A percentile compares a stretch with the other conserved stretches of the same genome.
Evolutionary conservation across 2,888 invertebrate species (phyloP).

Genomic region (Mesochorus sp.): DNA sequence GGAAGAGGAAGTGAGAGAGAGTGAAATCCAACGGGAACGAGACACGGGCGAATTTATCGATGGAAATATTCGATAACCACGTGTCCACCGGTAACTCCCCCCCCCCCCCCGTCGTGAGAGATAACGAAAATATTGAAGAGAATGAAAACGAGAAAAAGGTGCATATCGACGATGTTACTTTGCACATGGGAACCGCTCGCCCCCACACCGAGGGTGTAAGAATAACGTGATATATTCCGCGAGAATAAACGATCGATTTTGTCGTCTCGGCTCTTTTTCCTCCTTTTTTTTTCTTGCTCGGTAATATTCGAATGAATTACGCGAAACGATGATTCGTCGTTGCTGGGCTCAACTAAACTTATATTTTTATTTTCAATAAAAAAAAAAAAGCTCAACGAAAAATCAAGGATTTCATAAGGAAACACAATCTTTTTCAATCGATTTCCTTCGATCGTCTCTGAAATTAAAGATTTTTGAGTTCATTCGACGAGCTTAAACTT

Average conservation of each 20-base stretch:
- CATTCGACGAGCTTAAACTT: background rate
- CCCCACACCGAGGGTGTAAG: constrained; percentile 5
- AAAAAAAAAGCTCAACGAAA: no score
- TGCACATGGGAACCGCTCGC: constrained; percentile 8
- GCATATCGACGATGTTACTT: background rate
- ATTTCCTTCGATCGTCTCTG: background rate
- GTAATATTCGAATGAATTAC: constrained; percentile 24
- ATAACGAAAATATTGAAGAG: constrained; percentile 66
- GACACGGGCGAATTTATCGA: constrained; percentile 71
- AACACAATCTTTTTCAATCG: no score
- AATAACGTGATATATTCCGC: constrained; percentile 35
- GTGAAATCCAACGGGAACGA: constrained; percentile 55
- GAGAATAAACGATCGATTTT: constrained; percentile 36
- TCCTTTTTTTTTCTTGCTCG: background rate
- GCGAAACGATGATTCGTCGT: constrained; percentile 11
- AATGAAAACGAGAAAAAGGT: constrained; percentile 5
- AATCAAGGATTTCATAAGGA: no score
- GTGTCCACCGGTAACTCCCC: constrained; percentile 61
- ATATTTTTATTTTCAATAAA: no score
- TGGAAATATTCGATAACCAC: constrained; percentile 71
- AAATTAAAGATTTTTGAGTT: constrained; percentile 15
- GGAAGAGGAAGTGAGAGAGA: background rate
- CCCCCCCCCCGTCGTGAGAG: constrained; percentile 57
- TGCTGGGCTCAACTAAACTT: no score
- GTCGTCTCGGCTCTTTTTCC: background rate